Evolutionary conservation across 2,888 invertebrate species (phyloP), one percentile per base, ranked within the genome.

Genomic region (Bhutanitis thaidina): DNA sequence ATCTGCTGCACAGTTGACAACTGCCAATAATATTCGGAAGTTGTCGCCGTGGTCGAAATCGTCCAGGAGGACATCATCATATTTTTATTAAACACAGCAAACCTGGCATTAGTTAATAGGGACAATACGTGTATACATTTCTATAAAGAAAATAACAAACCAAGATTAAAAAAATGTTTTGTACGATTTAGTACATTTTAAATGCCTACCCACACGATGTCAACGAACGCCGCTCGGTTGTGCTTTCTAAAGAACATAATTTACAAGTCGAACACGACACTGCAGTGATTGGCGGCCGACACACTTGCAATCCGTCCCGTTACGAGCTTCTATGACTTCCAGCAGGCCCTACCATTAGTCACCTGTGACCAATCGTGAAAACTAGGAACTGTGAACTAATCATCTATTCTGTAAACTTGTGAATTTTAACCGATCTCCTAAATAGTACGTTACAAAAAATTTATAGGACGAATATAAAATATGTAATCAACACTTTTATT

Each of bases 291-390:
- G 81, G 79, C 76, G 74, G 71, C 60, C 71, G 80, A 75, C 78
- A 80, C 73, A 80, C 77, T 80, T 80, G 77, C 71, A 65, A 66
- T 61, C 49, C 69, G 70, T 76, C 67, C 81, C 80, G 81, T 80
- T 80, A 80, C 64, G 56, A 59, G 56, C 54, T 38, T 57, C 54
- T 55, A 59, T 55, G 58, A 52, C 56, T 55, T 58, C 56, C 54
- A 46, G 48, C 41, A 41, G 68, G 60, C 72, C 76, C 73, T 79
- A 76, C 77, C 53, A 74, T 52, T 55, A 55, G 62, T 54, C 48
- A 53, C 48, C 13, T 30, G 36, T 43, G 41, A 10, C 15, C 34
- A 40, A 70, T 43, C 25, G 16, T 36, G 27, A 29, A 50, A 40
- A 36, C 44, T 29, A 13, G 13, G 1, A n/a, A 30, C n/a, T 8